Evolutionary conservation across 2,888 invertebrate genomes (phyloP), one percentile per base, ranked within the genome.

Genomic region (Caradrina clavipalpis): DNA sequence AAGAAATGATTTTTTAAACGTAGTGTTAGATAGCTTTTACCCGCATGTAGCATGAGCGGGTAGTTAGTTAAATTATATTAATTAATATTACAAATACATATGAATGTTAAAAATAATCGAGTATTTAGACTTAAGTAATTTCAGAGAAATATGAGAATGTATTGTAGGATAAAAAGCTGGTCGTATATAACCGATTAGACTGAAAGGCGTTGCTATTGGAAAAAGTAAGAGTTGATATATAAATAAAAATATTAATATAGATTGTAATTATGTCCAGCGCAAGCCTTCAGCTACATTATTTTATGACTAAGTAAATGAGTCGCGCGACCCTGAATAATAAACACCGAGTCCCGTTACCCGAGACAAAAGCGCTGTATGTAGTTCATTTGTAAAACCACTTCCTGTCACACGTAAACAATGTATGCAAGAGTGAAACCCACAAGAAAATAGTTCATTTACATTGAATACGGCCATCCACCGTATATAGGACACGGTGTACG

Each of bases 371-470:
- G 76, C 82, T 79, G 83, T 82, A 87, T 87, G 77, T 88, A 86
- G 87, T 88, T 83, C 87, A 89, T 85, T 87, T 87, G 87, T 89
- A 83, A 85, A 88, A 84, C 89, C 86, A 89, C 89, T 92, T 92
- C 92, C 91, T 90, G 89, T 88, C 86, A 79, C 86, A 86, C 80
- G 84, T 83, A 84, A 79, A 78, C 71, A 85, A 89, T 92, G 89
- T 88, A 88, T 89, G 87, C 86, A 88, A 78, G 77, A 71, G 80
- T 66, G 78, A 80, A 80, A 81, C 80, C 83, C 87, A 85, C 87
- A 88, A 89, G 87, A 88, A 88, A 89, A 88, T 86, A 73, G 81
- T 80, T 87, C 76, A 92, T 92, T 93, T 92, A 88, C 92, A 93
- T 93, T 90, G 90, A 92, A 93, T 92, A 85, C 73, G 73, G 75